Evolutionary conservation across 2,797 vertebrate species (phyloP), one percentile per base, ranked within the genome.

Genomic region (Siniperca scherzeri): DNA sequence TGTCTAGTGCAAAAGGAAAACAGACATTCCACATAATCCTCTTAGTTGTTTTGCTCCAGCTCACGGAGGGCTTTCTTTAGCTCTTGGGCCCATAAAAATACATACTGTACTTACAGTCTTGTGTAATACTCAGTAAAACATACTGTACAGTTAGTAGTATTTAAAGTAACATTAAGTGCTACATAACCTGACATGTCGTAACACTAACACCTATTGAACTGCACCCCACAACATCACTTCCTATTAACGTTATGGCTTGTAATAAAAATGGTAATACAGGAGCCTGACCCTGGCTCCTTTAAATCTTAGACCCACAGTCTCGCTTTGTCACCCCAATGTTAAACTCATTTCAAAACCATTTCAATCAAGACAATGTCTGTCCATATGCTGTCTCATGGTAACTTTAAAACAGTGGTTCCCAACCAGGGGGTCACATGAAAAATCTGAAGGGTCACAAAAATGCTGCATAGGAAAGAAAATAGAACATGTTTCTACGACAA

Each of bases 11-110:
- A 70, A 74, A 57, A 68, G 16, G 19, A n/a, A 60, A 81, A 79
- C 70, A 78, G 67, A 66, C 12, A 70, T 25, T 66, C 22, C 42
- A 13, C 36, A 36, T 87, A 86, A 87, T 89, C 85, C 84, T 88
- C 82, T 89, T 86, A 89, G 83, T 68, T 65, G 46, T 68, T 76
- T 88, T 72, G 50, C 61, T 78, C 17, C 22, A 78, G 74, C 48
- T 82, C 57, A 56, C 65, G 53, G n/a, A 10, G 36, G 56, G 40
- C 67, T 83, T 70, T 57, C 83, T 92, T 87, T 80, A 81, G 76
- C 77, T 76, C 70, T 16, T 53, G 56, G 14, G 53, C 55, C 40
- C 52, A 17, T 76, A 6, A 77, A 83, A 80, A 82, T 64, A 48
- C 76, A 80, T 67, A 66, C 69, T 67, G 46, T 8, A 7, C 72